Base-by-base conservation (phyloP, 2,113 vertebrate genomes). In the Tonatia bakeri region DNA sequence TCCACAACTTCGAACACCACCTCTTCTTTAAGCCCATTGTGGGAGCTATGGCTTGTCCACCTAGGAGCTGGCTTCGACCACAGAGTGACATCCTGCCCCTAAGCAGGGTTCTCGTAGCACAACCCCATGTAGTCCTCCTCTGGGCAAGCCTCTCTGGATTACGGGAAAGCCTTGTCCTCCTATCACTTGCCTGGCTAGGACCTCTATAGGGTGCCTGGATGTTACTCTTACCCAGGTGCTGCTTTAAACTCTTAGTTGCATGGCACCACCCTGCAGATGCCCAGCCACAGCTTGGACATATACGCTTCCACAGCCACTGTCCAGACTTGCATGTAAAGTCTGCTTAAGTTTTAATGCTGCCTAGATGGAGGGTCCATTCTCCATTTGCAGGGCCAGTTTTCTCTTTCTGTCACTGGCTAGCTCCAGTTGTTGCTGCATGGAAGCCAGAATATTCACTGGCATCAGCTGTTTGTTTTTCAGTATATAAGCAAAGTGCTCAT, bases 401-500 rank as follows among this genome's bases (percentile, higher is more conserved):
- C 99, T 99, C 98, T 99, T 99, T 97, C 99, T 99, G 96, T 99
- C 99, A 97, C 99, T 99, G 98, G 99, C 99, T 98, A 99, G 99
- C 98, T 99, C 99, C 98, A 99, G 99, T 97, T 99, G 99, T 95
- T 98, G 97, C 98, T 99, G 99, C 99, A 99, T 99, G 98, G 99
- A 99, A 98, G 99, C 99, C 94, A 99, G 99, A 99, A 99, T 99
- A 98, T 99, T 99, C 98, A 99, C 99, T 77, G 99, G 99, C 97
- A 99, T 98, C 98, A 99, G 99, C 98, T 99, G 99, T 99, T 99
- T 99, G 99, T 99, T 99, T 99, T 99, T 99, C 99, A 99, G 99
- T 99, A 99, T 99, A 98, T 99, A 99, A 99, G 99, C 99, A 98
- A 99, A 99, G 99, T 99, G 99, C 99, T 99, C 99, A 97, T 99